phyloP scores from a whole-genome alignment of 2,797 vertebrate genomes.

The Benthosema pterotum region DNA sequence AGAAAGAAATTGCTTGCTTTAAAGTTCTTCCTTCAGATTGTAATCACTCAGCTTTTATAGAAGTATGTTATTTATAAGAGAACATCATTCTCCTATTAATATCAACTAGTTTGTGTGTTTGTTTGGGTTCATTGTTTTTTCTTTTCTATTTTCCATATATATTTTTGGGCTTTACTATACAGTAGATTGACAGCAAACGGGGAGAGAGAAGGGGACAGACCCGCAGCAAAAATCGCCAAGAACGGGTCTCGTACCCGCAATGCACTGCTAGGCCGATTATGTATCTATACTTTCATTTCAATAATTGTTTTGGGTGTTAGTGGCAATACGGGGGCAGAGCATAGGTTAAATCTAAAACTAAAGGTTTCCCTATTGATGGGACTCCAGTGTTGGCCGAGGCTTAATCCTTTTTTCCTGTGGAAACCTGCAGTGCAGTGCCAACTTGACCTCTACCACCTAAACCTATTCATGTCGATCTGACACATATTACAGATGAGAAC shows the following conservation, averaged over 20 bases:
- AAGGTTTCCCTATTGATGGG: conserved; percentile 19
- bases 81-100: conserved; percentile 56
- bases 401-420: conserved; percentile 42
- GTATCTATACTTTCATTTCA: too few species aligned
- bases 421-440: conserved; percentile 59
- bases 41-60: conserved; percentile 24
- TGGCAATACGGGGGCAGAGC: too few species aligned
- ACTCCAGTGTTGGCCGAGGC: conserved; percentile 44
- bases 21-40: conserved; percentile 15
- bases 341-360: neutral
- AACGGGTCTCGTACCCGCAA: too few species aligned
- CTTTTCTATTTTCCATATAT: too few species aligned
- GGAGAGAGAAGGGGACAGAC: too few species aligned
- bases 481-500: conserved; percentile 67
- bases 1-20: neutral
- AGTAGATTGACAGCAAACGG: too few species aligned
- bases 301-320: too few species aligned
- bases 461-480: conserved; percentile 75
- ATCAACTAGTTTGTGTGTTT: conserved; percentile 29
- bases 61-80: conserved; percentile 21
- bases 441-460: conserved; percentile 75
- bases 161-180: too few species aligned
- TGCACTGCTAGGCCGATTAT: too few species aligned
- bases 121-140: too few species aligned
- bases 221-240: too few species aligned